phyloP scores from a whole-genome alignment of 2,888 invertebrate species.

The Dastarcus helophoroides region DNA sequence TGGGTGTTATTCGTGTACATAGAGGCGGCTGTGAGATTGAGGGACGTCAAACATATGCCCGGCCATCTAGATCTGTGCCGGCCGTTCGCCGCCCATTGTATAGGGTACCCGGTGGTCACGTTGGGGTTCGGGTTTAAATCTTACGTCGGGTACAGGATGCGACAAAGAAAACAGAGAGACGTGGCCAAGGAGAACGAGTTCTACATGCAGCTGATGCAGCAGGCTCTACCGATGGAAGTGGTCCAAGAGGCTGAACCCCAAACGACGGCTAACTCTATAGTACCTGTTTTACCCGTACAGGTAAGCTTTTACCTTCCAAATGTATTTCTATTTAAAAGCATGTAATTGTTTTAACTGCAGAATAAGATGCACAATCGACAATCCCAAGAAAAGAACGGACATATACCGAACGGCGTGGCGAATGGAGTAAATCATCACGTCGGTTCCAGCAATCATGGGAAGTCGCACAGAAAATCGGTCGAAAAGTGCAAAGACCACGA shows the following conservation, averaged over 20 bases:
- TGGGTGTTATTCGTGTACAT: conserved; percentile 92
- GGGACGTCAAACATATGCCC: conserved; percentile 71
- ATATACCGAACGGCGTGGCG: conserved; percentile 28
- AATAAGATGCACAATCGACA: conserved; percentile 4
- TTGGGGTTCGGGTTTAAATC: conserved; percentile 87
- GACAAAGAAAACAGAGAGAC: conserved; percentile 81
- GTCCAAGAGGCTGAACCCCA: conserved; percentile 18
- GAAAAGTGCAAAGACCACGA: conserved; percentile 27
- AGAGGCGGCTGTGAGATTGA: conserved; percentile 80
- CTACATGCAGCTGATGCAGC: conserved; percentile 82
- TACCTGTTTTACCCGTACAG: conserved; percentile 15
- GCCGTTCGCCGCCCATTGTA: conserved; percentile 92
- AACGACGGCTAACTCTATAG: conserved; percentile 16
- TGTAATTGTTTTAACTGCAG: not conserved
- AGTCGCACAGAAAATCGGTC: conserved; percentile 42
- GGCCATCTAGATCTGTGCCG: conserved; percentile 82
- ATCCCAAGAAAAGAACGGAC: conserved; percentile 22
- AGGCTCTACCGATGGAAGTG: conserved; percentile 71
- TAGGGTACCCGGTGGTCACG: conserved; percentile 27
- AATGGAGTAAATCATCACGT: conserved; percentile 1
- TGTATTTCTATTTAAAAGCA: not conserved
- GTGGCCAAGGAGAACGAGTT: conserved; percentile 93
- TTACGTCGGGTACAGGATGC: conserved; percentile 72
- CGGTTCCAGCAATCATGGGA: conserved; percentile 24
- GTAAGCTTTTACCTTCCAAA: not conserved